Conservation (phyloP, 2,113 vertebrate genomes). For the Tretioscincus oriximinensis region DNA sequence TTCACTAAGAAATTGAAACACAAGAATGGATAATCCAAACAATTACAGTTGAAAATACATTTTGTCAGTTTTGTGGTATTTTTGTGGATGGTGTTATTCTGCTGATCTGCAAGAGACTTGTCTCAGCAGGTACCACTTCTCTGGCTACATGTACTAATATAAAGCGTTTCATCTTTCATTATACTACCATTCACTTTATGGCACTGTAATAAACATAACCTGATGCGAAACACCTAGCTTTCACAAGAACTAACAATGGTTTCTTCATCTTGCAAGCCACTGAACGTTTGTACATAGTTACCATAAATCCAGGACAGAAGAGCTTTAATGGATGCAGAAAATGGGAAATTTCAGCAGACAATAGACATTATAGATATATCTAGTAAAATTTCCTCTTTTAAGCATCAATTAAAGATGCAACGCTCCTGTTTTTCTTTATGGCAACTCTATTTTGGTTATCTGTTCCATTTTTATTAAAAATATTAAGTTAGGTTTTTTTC, state of each 20-base stretch:
- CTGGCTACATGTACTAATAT: neutral
- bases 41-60: slow-evolving; percentile 14
- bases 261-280: neutral
- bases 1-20: neutral
- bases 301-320: too few species aligned
- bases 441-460: neutral
- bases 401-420: too few species aligned
- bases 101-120: neutral
- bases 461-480: neutral
- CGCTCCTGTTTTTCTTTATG: too few species aligned
- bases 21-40: neutral
- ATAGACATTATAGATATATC: too few species aligned
- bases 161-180: neutral
- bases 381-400: too few species aligned
- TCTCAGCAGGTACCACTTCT: neutral
- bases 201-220: neutral
- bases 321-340: too few species aligned
- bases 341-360: too few species aligned
- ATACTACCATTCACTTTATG: neutral
- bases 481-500: neutral
- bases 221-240: neutral
- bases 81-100: neutral
- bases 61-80: neutral
- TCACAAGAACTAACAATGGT: neutral
- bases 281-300: neutral